These are phyloP conservation scores for Crocidura indochinensis DNA, from an alignment of 2,797 vertebrate genomes.

Conservation along the genomic window DNA sequence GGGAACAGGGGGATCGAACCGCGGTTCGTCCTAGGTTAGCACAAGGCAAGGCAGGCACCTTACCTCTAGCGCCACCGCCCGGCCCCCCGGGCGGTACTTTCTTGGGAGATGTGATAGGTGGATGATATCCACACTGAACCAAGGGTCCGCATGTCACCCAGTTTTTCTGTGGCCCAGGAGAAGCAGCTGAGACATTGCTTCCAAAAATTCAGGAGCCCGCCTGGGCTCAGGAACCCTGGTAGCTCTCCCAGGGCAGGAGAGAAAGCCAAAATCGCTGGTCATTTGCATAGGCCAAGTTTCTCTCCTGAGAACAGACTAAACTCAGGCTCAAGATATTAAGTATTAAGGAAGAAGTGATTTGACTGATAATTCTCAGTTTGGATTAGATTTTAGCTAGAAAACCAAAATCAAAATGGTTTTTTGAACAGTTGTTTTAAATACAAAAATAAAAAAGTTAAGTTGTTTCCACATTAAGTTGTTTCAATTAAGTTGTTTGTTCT, in stretches of 20 bases:
- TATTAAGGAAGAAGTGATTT: no score
- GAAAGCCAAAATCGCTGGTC: not conserved
- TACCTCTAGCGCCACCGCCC: no score
- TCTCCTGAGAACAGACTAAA: no score
- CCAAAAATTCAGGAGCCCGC: not conserved
- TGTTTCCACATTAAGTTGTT: no score
- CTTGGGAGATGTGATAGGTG: not conserved
- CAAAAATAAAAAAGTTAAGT: no score
- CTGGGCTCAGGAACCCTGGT: not conserved
- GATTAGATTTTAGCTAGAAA: conserved; percentile 30
- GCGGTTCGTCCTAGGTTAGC: no score
- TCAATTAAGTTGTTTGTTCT: no score
- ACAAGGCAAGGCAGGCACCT: no score
- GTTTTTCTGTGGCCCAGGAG: not conserved
- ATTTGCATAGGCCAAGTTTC: not conserved
- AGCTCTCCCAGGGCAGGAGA: not conserved
- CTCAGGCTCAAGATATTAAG: not conserved
- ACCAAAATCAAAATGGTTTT: not conserved
- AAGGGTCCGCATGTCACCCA: not conserved
- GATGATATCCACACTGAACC: not conserved
- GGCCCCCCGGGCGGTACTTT: rapidly evolving
- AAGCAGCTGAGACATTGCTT: not conserved
- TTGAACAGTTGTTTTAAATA: not conserved
- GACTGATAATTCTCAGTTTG: not conserved
- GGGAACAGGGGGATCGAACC: no score